These are phyloP conservation scores for Gallinago paraguaiae DNA, from an alignment of 2,113 vertebrate genomes.

Conservation along the genomic window DNA sequence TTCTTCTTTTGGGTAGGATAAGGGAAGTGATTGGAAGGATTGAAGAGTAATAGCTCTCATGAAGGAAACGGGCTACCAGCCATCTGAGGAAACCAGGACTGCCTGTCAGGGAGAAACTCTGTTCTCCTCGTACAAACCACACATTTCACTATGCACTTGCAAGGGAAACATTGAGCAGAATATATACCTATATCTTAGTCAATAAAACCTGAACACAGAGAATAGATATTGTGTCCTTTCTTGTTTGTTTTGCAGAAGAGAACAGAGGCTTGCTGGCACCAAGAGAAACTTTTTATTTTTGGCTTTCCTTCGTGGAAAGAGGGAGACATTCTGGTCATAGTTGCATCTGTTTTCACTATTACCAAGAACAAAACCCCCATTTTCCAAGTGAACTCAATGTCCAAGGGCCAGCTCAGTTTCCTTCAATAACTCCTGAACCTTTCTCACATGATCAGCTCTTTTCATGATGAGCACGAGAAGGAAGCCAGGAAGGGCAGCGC, in stretches of 20 bases:
- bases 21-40: background rate
- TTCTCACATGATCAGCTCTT: background rate
- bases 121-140: background rate
- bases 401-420: background rate
- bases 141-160: background rate
- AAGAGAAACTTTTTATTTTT: background rate
- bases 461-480: background rate
- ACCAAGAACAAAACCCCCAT: background rate
- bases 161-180: background rate
- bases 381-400: background rate
- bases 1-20: background rate
- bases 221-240: background rate
- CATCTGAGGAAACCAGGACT: background rate
- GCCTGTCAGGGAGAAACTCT: background rate
- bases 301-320: background rate
- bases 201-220: background rate
- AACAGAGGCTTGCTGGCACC: background rate
- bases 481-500: background rate
- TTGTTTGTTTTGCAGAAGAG: background rate
- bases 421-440: background rate
- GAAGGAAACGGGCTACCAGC: background rate
- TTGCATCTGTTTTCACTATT: slow-evolving; percentile 21
- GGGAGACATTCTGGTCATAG: background rate
- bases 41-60: background rate
- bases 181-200: background rate